Evolutionary conservation across 2,113 vertebrate species (phyloP).

Genomic region (Limnothrissa miodon): DNA sequence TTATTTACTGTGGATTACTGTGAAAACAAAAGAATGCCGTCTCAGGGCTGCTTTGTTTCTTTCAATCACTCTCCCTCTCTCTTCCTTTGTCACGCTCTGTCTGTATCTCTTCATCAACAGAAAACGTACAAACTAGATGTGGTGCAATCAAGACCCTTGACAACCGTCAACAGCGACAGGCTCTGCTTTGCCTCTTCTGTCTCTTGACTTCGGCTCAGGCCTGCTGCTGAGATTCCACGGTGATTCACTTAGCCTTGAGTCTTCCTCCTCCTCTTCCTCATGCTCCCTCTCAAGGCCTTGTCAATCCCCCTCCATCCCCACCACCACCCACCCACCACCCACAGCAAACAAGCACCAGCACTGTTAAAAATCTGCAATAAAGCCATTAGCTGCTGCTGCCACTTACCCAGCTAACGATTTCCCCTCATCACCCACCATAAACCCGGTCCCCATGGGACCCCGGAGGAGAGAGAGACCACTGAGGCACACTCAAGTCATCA

Average conservation of each 20-base stretch:
- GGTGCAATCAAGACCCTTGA: neutral
- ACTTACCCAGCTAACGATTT: conserved; percentile 30
- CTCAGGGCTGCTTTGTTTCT: neutral
- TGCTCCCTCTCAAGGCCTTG: neutral
- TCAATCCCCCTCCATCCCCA: neutral
- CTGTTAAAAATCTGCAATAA: conserved; percentile 39
- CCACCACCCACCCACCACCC: neutral
- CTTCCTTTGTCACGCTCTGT: no score
- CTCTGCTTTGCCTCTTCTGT: neutral
- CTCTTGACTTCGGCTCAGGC: neutral
- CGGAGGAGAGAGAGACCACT: neutral
- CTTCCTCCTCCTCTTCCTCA: neutral
- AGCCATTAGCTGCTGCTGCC: conserved; percentile 37
- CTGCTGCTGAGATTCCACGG: neutral
- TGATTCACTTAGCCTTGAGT: neutral
- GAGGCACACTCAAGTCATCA: neutral
- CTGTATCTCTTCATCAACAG: neutral
- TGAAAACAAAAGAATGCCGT: neutral
- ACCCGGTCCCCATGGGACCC: conserved; percentile 14
- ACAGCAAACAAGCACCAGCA: conserved; percentile 15
- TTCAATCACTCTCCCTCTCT: neutral
- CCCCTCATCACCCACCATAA: conserved; percentile 22
- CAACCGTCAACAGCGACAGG: neutral
- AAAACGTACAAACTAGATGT: neutral
- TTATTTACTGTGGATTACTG: neutral